Evolutionary conservation across 2,888 invertebrate genomes (phyloP), one percentile per base, ranked within the genome.

Genomic region (Bembecia ichneumoniformis): DNA sequence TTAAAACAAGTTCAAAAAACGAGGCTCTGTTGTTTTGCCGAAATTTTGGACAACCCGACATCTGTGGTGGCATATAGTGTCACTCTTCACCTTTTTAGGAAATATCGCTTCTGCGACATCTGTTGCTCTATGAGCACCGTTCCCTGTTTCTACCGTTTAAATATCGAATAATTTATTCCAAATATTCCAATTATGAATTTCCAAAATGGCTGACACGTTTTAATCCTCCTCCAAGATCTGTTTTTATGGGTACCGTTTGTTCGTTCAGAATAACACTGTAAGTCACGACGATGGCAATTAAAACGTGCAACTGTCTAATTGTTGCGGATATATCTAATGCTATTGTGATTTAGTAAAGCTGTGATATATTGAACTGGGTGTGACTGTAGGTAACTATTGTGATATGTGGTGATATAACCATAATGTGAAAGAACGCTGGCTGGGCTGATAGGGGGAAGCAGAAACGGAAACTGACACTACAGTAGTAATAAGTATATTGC

Each of bases 321-420:
- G 15, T 52, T 47, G 50, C 48, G 28, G 46, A 52, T 43, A 28
- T 20, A 46, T 58, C 58, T 62, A 61, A 58, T 50, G 57, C 62
- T 62, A 60, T 75, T 79, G 82, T 81, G 82, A 82, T 82, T 77
- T 69, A 74, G 77, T 84, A 82, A 84, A 86, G 84, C 86, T 82
- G 86, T 83, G 84, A 76, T 71, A 76, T 73, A 79, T 79, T 75
- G 75, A 83, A 80, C 80, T 76, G 83, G 81, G 79, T 77, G 83
- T 81, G 81, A 82, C 71, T 71, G 77, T 75, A 82, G 86, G 86
- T 86, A 84, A 84, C 86, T 84, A 81, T 83, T 86, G 86, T 86
- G 84, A 82, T 84, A 82, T 84, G 83, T 84, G 84, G 84, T 83
- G 83, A 79, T 70, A 15, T 46, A 13, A 34, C 34, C 34, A 28